A percentile compares a stretch with the other conserved stretches of the same genome.
Conservation (phyloP, 2,888 invertebrate genomes). For the Harpalus rufipes region DNA sequence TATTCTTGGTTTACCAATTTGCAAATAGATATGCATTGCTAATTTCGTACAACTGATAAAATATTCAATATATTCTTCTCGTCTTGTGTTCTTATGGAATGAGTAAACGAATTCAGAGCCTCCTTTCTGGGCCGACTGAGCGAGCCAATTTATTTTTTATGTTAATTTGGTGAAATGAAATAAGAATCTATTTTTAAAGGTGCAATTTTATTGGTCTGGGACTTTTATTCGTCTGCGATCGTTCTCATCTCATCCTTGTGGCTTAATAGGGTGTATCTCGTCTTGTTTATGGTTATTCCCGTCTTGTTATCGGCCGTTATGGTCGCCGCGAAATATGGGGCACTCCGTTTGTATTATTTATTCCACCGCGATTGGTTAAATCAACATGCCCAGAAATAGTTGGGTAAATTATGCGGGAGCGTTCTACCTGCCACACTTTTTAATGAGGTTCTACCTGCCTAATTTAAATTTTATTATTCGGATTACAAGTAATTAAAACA, state of each 20-base stretch:
- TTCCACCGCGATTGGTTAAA: constrained; percentile 7
- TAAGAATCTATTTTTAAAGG: constrained; percentile 63
- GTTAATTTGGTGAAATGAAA: constrained; percentile 62
- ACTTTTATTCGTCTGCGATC: constrained; percentile 55
- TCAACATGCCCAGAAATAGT: constrained; percentile 4
- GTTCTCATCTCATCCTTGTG: background rate
- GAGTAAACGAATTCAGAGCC: background rate
- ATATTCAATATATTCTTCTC: background rate
- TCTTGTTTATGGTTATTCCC: constrained; percentile 49
- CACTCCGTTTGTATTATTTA: constrained; percentile 48
- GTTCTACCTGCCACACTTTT: constrained; percentile 49
- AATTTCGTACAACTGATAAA: background rate
- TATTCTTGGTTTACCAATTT: background rate
- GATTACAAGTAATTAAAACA: constrained; percentile 59
- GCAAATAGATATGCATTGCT: background rate
- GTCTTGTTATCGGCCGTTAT: constrained; percentile 54
- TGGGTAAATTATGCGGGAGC: constrained; percentile 24
- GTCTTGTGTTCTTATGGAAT: background rate
- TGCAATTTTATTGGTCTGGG: constrained; percentile 61
- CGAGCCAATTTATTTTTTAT: constrained; percentile 65
- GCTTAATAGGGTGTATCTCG: constrained; percentile 49
- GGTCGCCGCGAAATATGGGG: constrained; percentile 43
- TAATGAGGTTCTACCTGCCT: constrained; percentile 54
- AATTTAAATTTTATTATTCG: constrained; percentile 58
- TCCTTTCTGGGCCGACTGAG: constrained; percentile 10